phyloP scores from a whole-genome alignment of 2,113 vertebrate species.

The Brachionichthys hirsutus region DNA sequence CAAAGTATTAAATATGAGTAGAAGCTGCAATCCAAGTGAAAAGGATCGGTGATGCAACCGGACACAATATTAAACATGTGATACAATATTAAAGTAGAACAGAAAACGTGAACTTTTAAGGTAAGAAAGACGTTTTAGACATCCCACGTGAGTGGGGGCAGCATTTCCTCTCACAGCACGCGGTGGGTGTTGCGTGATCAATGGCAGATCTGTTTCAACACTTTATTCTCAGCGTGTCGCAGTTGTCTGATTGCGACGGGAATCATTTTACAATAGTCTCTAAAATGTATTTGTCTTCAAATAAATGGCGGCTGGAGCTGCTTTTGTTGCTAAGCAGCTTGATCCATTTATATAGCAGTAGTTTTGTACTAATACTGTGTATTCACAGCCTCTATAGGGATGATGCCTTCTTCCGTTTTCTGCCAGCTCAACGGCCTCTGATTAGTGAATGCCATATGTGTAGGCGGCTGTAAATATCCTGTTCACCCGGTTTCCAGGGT shows the following conservation, averaged over 20 bases:
- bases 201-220: background rate
- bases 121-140: background rate
- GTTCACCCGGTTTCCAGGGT: constrained; percentile 59
- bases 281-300: constrained; percentile 21
- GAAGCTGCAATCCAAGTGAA: constrained; percentile 9
- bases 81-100: no score
- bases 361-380: constrained; percentile 2
- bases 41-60: no score
- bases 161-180: background rate
- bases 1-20: constrained; percentile 31
- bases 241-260: constrained; percentile 2
- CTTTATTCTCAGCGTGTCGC: constrained; percentile 1
- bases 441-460: constrained; percentile 56
- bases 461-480: constrained; percentile 62
- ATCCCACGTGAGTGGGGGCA: background rate
- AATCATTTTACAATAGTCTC: constrained; percentile 20
- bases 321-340: constrained; percentile 61
- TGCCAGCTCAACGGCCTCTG: constrained; percentile 35
- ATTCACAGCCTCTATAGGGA: background rate
- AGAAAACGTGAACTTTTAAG: background rate
- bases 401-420: constrained; percentile 2
- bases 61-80: background rate
- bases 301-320: constrained; percentile 32
- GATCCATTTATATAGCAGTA: constrained; percentile 32
- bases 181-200: background rate